Percentiles rank a stretch among this genome's conserved stretches.
phyloP scores from a whole-genome alignment of 2,797 vertebrate genomes.

The Spizella passerina region DNA sequence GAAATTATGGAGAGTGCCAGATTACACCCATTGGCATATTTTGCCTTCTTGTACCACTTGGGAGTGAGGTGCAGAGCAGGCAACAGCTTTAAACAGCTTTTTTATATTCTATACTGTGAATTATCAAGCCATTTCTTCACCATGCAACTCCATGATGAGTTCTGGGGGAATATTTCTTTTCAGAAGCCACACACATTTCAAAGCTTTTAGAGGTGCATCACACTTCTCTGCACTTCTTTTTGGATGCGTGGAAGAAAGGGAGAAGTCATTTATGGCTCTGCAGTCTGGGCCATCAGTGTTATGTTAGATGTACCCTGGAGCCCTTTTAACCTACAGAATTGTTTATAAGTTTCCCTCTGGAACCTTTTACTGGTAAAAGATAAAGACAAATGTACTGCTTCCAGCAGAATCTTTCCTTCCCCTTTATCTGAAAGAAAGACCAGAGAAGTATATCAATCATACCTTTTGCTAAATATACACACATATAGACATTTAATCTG shows the following conservation, averaged over 20 bases:
- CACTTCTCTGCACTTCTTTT: not conserved
- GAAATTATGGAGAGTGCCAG: not conserved
- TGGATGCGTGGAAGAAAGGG: not conserved
- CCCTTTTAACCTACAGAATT: not conserved
- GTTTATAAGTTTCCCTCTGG: not conserved
- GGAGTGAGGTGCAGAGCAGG: not conserved
- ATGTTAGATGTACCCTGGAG: not conserved
- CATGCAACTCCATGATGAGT: rapidly evolving
- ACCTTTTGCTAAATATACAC: not conserved
- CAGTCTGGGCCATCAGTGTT: not conserved
- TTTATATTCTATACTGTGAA: not conserved
- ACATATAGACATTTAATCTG: not conserved
- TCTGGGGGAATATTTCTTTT: not conserved
- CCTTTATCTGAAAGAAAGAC: not conserved
- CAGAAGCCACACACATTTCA: not conserved
- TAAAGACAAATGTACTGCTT: not conserved
- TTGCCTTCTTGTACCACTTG: not conserved
- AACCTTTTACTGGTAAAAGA: not conserved
- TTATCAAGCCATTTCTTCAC: not conserved
- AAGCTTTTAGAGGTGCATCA: not conserved
- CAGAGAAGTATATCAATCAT: not conserved
- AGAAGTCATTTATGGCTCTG: not conserved
- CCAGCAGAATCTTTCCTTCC: not conserved
- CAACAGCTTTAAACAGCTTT: not conserved
- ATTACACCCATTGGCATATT: not conserved